Percentiles rank a stretch among this genome's conserved stretches.
Evolutionary conservation across 2,113 vertebrate species (phyloP).

Genomic region (Phyllostomus discolor): DNA sequence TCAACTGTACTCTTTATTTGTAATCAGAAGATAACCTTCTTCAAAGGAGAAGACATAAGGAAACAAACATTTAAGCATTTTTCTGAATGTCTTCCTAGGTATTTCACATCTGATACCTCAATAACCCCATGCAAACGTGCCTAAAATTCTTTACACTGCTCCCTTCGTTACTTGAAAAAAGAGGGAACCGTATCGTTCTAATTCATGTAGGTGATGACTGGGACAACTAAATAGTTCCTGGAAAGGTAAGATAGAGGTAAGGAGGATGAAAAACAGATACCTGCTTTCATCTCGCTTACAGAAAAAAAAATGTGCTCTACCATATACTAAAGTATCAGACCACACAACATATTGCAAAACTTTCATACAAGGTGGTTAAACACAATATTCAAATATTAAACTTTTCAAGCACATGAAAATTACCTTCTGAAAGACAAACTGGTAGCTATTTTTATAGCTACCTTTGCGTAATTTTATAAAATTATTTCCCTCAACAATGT

Average conservation of each 20-base stretch:
- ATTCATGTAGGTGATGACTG: not conserved
- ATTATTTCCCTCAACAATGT: constrained; percentile 19
- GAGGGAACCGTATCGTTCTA: not conserved
- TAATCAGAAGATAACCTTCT: not conserved
- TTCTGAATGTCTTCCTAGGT: not conserved
- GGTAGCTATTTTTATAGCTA: not conserved
- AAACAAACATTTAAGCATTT: not conserved
- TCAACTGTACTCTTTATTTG: not conserved
- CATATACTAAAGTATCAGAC: constrained; percentile 35
- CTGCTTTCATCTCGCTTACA: constrained; percentile 41
- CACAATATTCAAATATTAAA: constrained; percentile 49
- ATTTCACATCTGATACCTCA: not conserved
- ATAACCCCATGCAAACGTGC: not conserved
- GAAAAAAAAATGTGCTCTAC: not conserved
- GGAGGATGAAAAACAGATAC: not conserved
- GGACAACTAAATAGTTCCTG: not conserved
- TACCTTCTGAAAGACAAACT: constrained; percentile 35
- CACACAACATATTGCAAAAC: constrained; percentile 42
- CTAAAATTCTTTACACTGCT: not conserved
- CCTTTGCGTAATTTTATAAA: constrained; percentile 23
- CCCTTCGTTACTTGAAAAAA: not conserved
- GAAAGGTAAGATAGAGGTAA: constrained; percentile 6
- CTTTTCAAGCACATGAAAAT: constrained; percentile 36
- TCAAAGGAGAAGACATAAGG: not conserved
- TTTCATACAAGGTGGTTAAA: constrained; percentile 49